A percentile compares a stretch with the other conserved stretches of the same genome.
Conservation (phyloP, 1,140 invertebrate genomes). For the Aethina tumida region DNA sequence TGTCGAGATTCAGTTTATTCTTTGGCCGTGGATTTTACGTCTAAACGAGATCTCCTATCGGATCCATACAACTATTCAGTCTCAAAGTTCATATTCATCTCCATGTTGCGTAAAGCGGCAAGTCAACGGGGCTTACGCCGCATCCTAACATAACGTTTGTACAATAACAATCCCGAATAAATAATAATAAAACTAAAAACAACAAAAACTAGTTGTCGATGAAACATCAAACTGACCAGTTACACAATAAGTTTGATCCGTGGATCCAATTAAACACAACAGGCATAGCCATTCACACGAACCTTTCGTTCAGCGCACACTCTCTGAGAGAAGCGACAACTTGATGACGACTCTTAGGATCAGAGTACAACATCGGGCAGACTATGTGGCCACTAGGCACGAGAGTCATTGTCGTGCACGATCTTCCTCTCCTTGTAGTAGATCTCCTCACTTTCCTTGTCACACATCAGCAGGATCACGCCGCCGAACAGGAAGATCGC, state of each 20-base stretch:
- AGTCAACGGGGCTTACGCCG: too few species aligned
- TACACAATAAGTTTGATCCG: constrained; percentile 17
- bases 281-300: constrained; percentile 23
- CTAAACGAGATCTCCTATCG: too few species aligned
- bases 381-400: constrained; percentile 65
- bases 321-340: constrained; percentile 28
- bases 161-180: constrained; percentile 3
- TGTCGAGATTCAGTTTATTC: too few species aligned
- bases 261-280: constrained; percentile 8
- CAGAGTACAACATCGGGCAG: constrained; percentile 68
- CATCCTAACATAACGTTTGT: background rate
- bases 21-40: too few species aligned
- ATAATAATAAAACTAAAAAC: constrained; percentile 8
- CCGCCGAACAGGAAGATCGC: constrained; percentile 93
- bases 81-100: too few species aligned
- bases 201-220: constrained; percentile 10
- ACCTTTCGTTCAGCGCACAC: constrained; percentile 25
- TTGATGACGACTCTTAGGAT: constrained; percentile 26
- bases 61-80: too few species aligned
- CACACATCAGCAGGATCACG: constrained; percentile 84
- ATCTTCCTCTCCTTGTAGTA: constrained; percentile 95
- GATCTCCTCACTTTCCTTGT: constrained; percentile 96
- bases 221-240: constrained; percentile 29
- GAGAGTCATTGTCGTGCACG: constrained; percentile 57
- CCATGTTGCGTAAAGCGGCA: too few species aligned